Evolutionary conservation across 2,888 invertebrate species (phyloP), one percentile per base, ranked within the genome.

Genomic region (Eupithecia dodoneata): DNA sequence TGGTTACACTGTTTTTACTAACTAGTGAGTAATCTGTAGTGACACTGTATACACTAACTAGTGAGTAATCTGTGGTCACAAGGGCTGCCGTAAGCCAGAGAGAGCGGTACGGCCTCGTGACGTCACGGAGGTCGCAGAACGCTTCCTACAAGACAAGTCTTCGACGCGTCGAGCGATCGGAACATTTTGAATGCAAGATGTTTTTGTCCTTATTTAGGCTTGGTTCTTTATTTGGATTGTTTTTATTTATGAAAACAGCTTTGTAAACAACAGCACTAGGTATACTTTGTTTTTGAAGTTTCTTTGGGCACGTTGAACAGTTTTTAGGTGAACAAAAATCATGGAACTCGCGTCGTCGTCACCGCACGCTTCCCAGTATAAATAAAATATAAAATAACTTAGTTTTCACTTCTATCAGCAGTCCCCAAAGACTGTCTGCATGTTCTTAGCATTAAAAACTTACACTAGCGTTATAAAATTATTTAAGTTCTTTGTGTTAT

Each of bases 31-130:
- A 30, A 30, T 30, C 30, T 30, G 30, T 30, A 30, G 30, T 30
- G 30, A 30, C 30, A 30, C 30, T 30, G 30, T 30, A 30, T 30
- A 30, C 30, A 30, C 30, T 30, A 30, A 30, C 30, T 30, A 30
- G 30, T 30, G 30, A 30, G 30, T 30, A 30, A 30, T 30, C 30
- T 30, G 30, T 30, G 30, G 30, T 1, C 30, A 30, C 66, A 71
- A 79, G 79, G 79, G 76, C 78, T 76, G 76, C 74, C 78, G 77
- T 55, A 15, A 55, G 80, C 80, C 65, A 83, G 90, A 89, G 92
- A 91, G 92, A 91, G 91, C 89, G 91, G 89, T 81, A 76, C 83
- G 88, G 88, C 91, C 91, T 89, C 90, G 85, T 90, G 92, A 91
- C 92, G 92, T 91, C 92, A 92, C 88, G 83, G 87, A 92, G 92